Base-by-base conservation (phyloP, 1,140 invertebrate species). In the Ceratosolen fusciceps region DNA sequence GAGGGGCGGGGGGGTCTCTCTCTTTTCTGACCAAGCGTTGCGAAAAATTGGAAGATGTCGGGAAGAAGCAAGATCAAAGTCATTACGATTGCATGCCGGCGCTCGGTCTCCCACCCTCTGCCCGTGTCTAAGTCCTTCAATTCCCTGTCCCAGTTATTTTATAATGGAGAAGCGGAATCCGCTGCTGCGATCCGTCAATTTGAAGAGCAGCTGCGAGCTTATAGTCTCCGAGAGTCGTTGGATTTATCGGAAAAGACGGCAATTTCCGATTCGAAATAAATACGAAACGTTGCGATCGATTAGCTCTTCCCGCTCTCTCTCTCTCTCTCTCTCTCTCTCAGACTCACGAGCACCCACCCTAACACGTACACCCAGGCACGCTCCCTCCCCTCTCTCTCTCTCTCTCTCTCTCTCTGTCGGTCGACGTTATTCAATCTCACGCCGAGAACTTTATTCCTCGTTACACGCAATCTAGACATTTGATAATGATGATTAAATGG, bases 21-120 rank as follows among this genome's bases (percentile, higher is more conserved):
- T 74, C 60, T 56, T 21, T 52, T 74, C 70, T 43, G 70, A 72
- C 26, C 56, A 72, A 78, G 37, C 52, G 39, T 47, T 68, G 21
- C 26, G 34, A 39, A 71, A 10, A 74, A 74, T 52, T 80, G 65
- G 62, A 80, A 75, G 73, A 75, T 52, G 43, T 75, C 26, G 56
- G 62, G 62, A 75, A 74, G 78, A 80, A 74, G 34, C 52, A 80
- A 37, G 77, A 74, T 68, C 60, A 68, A 74, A 49, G 77, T 56
- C 71, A 77, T 71, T n/a, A n/a, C n/a, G n/a, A n/a, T n/a, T 71
- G 52, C 34, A 77, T 47, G 54, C 67, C 16, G 76, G 54, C 39
- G 62, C 67, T 49, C 24, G n/a, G n/a, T n/a, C n/a, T n/a, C n/a
- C n/a, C n/a, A n/a, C n/a, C n/a, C n/a, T n/a, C n/a, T n/a, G n/a